A percentile compares a stretch with the other conserved stretches of the same genome.
These are phyloP conservation scores for Campylomormyrus numenius DNA, from an alignment of 2,113 vertebrate species.

Conservation along the genomic window DNA sequence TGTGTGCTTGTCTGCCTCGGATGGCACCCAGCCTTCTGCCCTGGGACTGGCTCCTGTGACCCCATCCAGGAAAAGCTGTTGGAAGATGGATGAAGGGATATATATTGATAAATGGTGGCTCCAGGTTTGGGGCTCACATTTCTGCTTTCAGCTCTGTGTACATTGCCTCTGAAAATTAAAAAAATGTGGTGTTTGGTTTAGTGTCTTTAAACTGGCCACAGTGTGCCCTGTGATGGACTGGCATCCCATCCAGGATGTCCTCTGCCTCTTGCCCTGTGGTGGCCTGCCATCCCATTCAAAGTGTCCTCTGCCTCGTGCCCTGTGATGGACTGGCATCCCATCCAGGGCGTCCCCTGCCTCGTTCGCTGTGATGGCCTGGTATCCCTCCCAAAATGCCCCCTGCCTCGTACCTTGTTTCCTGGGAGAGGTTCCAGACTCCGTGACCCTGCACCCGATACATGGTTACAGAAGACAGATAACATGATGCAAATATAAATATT, in stretches of 20 bases:
- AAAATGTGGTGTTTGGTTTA: background rate
- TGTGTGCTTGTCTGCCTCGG: background rate
- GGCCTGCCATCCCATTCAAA: fast-evolving
- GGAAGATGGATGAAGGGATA: background rate
- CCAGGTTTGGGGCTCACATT: background rate
- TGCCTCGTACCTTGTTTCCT: background rate
- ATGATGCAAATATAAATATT: background rate
- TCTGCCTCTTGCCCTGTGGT: no score
- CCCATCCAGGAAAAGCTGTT: background rate
- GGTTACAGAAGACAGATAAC: background rate
- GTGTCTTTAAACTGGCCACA: background rate
- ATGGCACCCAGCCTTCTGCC: background rate
- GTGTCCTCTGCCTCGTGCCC: background rate
- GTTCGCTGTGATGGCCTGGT: background rate
- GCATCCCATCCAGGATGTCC: no score
- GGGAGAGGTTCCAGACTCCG: background rate
- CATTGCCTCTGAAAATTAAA: background rate
- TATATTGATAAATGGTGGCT: background rate
- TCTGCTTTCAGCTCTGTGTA: background rate
- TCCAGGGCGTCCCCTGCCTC: background rate
- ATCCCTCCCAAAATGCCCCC: background rate
- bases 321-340: background rate
- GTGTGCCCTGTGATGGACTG: background rate
- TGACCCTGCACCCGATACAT: background rate
- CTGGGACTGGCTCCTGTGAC: background rate